phyloP scores from a whole-genome alignment of 2,888 invertebrate genomes.

The Dorcus hopei region DNA sequence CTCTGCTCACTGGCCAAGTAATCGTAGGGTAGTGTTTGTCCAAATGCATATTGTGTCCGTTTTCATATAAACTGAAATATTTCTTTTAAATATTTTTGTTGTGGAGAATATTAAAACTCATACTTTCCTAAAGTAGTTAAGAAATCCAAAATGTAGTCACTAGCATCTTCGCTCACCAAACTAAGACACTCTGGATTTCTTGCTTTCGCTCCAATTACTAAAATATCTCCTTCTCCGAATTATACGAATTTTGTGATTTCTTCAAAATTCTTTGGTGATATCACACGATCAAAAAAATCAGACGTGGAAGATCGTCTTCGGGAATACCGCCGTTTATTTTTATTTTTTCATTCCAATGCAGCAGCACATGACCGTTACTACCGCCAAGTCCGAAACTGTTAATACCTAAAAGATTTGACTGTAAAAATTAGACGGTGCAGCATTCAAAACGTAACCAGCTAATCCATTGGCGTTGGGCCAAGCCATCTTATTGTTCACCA shows the following conservation, averaged over 20 bases:
- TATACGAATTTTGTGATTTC: no score
- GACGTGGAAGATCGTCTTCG: conserved; percentile 63
- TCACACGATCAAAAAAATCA: conserved; percentile 48
- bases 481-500: conserved; percentile 69
- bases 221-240: no score
- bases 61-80: conserved; percentile 64
- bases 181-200: no score
- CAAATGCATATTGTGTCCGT: conserved; percentile 72
- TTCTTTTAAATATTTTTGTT: neutral
- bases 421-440: neutral
- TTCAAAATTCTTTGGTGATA: no score
- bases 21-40: conserved; percentile 74
- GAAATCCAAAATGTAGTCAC: neutral
- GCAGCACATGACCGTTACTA: conserved; percentile 69
- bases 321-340: conserved; percentile 64
- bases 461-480: conserved; percentile 65
- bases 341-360: conserved; percentile 58
- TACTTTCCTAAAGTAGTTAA: neutral
- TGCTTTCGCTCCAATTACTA: no score
- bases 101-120: neutral
- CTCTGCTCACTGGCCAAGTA: conserved; percentile 78
- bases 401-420: conserved; percentile 42
- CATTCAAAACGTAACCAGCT: conserved; percentile 53
- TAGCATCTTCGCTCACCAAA: neutral
- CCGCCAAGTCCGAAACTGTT: conserved; percentile 94